Conservation (phyloP, 2,797 vertebrate species). For the Masticophis lateralis region DNA sequence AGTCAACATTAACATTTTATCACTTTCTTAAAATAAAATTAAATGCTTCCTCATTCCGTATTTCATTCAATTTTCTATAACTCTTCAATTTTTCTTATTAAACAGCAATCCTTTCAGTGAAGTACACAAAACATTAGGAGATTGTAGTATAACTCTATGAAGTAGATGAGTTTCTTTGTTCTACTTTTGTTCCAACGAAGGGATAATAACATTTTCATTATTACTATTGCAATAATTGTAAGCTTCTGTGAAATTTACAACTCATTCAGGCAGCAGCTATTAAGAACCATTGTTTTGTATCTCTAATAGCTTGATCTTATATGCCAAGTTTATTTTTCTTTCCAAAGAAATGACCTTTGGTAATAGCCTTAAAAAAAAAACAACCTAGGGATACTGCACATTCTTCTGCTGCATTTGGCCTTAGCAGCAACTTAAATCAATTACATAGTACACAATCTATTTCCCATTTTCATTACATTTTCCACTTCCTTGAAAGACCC, state of each 20-base stretch:
- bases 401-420: slow-evolving; percentile 26
- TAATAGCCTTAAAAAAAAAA: not conserved
- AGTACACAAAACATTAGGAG: not conserved
- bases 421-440: slow-evolving; percentile 17
- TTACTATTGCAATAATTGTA: not conserved
- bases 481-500: slow-evolving; percentile 45
- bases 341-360: not conserved
- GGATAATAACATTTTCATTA: not conserved
- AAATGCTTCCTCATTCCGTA: not conserved
- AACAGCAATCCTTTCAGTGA: not conserved
- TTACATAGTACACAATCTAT: slow-evolving; percentile 28
- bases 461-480: slow-evolving; percentile 44
- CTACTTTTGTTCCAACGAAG: not conserved
- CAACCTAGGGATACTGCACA: not conserved
- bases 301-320: not conserved
- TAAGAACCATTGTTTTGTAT: slow-evolving; percentile 6
- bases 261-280: not conserved
- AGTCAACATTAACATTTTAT: not conserved
- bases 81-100: not conserved
- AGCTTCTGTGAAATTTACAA: not conserved
- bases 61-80: not conserved
- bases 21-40: not conserved
- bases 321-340: not conserved
- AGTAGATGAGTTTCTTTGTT: not conserved
- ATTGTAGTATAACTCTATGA: not conserved